These are phyloP conservation scores for Drosophila colorata DNA, from an alignment of 2,888 invertebrate genomes.

Conservation along the genomic window DNA sequence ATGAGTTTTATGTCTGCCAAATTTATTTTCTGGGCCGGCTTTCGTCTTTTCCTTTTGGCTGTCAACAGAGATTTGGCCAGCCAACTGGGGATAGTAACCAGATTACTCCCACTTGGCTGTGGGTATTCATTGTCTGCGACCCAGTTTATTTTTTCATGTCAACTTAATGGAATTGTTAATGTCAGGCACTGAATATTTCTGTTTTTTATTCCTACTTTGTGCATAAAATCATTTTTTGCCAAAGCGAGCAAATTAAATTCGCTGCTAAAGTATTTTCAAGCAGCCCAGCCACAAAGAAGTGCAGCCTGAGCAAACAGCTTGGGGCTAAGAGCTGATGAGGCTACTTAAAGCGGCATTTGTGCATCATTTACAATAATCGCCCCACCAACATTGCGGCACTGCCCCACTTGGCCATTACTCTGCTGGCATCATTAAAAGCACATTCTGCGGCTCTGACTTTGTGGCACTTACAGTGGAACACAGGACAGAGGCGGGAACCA, in stretches of 20 bases:
- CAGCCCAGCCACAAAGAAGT: constrained; percentile 11
- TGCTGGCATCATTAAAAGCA: constrained; percentile 65
- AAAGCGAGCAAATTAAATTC: constrained; percentile 40
- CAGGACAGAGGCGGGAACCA: not conserved
- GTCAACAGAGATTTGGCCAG: constrained; percentile 66
- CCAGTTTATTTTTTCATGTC: constrained; percentile 37
- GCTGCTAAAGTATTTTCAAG: constrained; percentile 28
- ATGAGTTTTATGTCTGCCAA: constrained; percentile 39
- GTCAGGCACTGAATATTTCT: constrained; percentile 30
- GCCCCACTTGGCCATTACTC: constrained; percentile 6
- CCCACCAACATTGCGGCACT: constrained; percentile 33
- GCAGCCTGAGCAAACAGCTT: constrained; percentile 16
- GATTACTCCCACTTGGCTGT: constrained; percentile 40
- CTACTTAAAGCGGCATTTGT: constrained; percentile 62
- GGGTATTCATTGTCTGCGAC: constrained; percentile 29
- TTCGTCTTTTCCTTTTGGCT: constrained; percentile 27
- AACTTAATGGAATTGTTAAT: constrained; percentile 75
- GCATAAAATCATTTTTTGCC: constrained; percentile 27
- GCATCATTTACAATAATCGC: constrained; percentile 76
- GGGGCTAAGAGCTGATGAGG: constrained; percentile 32
- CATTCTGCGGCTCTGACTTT: constrained; percentile 50
- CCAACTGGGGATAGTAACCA: constrained; percentile 54
- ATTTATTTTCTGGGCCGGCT: constrained; percentile 19
- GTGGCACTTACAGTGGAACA: constrained; percentile 20
- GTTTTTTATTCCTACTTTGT: constrained; percentile 22